Conservation (phyloP, 2,113 vertebrate species). For the Kobus ellipsiprymnus region DNA sequence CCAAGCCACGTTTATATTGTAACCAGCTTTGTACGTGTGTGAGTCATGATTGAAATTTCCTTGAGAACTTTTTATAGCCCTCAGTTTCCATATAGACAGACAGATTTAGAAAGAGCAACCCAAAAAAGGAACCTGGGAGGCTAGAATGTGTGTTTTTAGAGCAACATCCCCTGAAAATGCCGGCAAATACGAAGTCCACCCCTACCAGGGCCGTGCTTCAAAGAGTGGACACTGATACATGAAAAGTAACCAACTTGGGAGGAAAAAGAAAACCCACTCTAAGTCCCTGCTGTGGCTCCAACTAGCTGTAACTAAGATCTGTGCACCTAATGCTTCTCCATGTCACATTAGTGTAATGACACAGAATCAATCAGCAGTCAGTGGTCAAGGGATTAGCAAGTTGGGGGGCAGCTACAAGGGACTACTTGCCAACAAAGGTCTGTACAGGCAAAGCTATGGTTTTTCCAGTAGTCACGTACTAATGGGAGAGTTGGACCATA, state of each 20-base stretch:
- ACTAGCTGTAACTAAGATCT: neutral
- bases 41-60: neutral
- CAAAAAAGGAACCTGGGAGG: neutral
- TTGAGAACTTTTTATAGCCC: neutral
- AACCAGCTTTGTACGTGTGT: neutral
- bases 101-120: neutral
- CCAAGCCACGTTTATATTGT: neutral
- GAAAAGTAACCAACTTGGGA: neutral
- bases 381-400: neutral
- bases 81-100: neutral
- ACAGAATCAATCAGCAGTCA: neutral
- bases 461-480: neutral
- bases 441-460: neutral
- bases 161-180: neutral
- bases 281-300: neutral
- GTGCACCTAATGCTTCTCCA: neutral
- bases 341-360: neutral
- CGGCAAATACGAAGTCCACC: neutral
- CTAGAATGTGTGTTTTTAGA: neutral
- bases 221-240: neutral
- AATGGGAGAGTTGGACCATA: neutral
- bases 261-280: neutral
- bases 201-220: accelerated
- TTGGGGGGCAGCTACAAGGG: neutral
- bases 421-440: neutral